Evolutionary conservation across 2,113 vertebrate species (phyloP).

Genomic region (Protomyctophum bolini): DNA sequence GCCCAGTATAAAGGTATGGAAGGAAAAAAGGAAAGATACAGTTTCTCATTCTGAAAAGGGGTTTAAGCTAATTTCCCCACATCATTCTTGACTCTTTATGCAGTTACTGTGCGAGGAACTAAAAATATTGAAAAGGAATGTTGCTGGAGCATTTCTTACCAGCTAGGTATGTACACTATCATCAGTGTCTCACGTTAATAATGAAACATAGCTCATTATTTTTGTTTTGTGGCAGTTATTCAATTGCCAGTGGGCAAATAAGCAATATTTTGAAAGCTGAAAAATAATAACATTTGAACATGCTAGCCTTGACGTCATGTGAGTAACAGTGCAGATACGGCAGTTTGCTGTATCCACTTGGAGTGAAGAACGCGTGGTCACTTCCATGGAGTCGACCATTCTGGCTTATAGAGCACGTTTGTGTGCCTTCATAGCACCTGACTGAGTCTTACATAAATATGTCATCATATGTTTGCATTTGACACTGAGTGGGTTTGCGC

Average conservation of each 20-base stretch:
- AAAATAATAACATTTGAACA: no score
- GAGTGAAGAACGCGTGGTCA: background rate
- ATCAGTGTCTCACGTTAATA: background rate
- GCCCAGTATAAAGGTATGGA: conserved; percentile 51
- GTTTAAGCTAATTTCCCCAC: conserved; percentile 48
- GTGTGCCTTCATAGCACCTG: no score
- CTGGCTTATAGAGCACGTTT: background rate
- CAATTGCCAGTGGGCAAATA: conserved; percentile 44
- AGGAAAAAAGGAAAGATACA: conserved; percentile 54
- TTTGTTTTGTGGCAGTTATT: background rate
- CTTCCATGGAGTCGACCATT: background rate
- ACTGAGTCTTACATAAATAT: background rate
- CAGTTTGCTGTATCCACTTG: no score
- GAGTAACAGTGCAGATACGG: no score
- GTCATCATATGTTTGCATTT: conserved; percentile 15
- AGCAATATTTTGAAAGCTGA: background rate
- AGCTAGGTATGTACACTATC: background rate
- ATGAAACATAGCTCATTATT: background rate
- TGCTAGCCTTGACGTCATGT: no score
- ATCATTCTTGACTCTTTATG: conserved; percentile 37
- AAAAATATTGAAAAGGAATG: conserved; percentile 12
- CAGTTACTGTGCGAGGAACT: conserved; percentile 15
- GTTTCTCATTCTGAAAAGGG: conserved; percentile 52
- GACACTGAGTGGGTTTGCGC: conserved; percentile 1
- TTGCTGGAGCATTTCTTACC: conserved; percentile 1